phyloP scores from a whole-genome alignment of 2,113 vertebrate genomes.

The Melierax canorus region DNA sequence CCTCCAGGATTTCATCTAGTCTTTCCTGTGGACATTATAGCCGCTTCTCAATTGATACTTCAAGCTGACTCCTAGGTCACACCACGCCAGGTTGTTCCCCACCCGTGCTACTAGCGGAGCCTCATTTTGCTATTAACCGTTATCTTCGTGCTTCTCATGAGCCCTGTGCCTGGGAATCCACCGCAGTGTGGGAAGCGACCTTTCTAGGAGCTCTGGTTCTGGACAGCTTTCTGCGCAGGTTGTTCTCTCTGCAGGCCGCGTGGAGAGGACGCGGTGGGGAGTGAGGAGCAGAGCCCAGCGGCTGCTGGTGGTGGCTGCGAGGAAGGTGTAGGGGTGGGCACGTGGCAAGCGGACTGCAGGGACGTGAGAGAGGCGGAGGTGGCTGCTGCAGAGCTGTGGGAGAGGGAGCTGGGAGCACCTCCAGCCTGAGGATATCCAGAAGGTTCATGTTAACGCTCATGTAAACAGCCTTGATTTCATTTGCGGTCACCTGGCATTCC shows the following conservation, averaged over 20 bases:
- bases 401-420: not conserved
- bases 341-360: not conserved
- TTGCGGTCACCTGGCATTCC: not conserved
- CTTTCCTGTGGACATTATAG: not conserved
- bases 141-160: accelerated
- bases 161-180: not conserved
- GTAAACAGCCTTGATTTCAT: not conserved
- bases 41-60: not conserved
- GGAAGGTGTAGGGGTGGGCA: not conserved
- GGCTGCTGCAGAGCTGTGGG: not conserved
- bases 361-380: not conserved
- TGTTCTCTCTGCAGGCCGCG: not conserved
- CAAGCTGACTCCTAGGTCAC: not conserved
- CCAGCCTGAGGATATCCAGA: not conserved
- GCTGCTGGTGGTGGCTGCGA: not conserved
- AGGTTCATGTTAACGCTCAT: not conserved
- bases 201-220: not conserved
- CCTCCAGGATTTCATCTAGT: not conserved
- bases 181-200: accelerated
- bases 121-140: not conserved
- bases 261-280: not conserved
- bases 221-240: not conserved
- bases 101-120: not conserved
- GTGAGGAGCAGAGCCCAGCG: not conserved
- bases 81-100: not conserved